phyloP scores from a whole-genome alignment of 2,888 invertebrate species.

The Ctena decussata region DNA sequence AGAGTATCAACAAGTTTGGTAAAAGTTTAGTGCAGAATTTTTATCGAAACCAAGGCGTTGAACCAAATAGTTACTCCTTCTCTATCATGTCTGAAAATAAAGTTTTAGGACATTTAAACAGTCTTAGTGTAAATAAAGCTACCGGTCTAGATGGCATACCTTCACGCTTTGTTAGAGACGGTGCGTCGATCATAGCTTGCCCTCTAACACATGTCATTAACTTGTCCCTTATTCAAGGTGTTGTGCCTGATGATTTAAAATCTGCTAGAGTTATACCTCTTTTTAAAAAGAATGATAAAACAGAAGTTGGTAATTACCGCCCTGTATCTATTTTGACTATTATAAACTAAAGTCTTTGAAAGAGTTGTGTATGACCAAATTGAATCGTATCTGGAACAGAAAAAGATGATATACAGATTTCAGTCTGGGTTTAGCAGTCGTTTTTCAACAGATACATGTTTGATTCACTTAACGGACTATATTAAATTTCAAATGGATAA shows the following conservation, averaged over 20 bases:
- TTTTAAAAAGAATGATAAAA: slow-evolving; percentile 24
- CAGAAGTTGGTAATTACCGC: slow-evolving; percentile 5
- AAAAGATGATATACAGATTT: not conserved
- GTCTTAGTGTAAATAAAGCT: not conserved
- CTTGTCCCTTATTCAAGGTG: not conserved
- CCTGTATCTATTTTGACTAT: slow-evolving; percentile 7
- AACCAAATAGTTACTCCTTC: not conserved
- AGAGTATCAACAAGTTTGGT: slow-evolving; percentile 1
- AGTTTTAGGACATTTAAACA: not conserved
- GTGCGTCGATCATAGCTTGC: not conserved
- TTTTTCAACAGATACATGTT: slow-evolving; percentile 1
- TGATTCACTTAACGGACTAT: not conserved
- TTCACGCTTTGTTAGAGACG: not conserved
- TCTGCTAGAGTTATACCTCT: slow-evolving; percentile 18
- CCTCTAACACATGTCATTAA: not conserved
- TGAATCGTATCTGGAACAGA: not conserved
- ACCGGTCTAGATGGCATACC: slow-evolving; percentile 10
- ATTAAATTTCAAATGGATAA: not conserved
- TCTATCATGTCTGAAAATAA: not conserved
- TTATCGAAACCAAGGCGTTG: slow-evolving; percentile 5
- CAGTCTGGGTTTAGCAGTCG: not conserved
- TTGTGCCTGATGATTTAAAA: not conserved
- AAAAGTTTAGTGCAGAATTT: not conserved
- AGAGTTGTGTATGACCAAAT: not conserved
- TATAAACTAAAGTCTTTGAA: not conserved